phyloP scores from a whole-genome alignment of 2,888 invertebrate species.

The Sepioteuthis lessoniana region DNA sequence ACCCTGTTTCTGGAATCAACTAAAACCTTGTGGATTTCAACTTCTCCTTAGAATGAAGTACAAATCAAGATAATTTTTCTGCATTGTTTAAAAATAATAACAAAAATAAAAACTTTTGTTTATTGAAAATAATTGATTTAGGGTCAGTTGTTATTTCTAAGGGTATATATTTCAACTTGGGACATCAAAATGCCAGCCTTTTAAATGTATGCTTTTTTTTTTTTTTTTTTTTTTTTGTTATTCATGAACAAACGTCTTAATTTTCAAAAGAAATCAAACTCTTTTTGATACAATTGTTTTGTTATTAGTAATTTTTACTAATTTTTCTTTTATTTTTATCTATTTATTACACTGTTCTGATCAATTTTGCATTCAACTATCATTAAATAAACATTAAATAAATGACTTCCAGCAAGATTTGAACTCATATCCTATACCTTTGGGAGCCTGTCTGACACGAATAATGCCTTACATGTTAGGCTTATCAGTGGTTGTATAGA shows the following conservation, averaged over 20 bases:
- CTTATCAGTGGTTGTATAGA: background rate
- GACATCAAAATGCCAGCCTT: background rate
- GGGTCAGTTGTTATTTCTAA: background rate
- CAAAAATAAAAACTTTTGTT: no score
- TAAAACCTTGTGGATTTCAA: background rate
- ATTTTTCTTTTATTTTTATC: background rate
- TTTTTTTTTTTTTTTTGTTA: background rate
- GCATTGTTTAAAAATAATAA: background rate
- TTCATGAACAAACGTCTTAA: background rate
- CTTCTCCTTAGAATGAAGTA: background rate
- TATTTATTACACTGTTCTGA: background rate
- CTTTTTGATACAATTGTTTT: background rate
- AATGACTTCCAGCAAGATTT: no score
- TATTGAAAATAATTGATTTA: no score
- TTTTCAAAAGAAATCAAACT: background rate
- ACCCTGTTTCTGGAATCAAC: background rate
- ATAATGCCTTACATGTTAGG: background rate
- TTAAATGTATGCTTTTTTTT: background rate
- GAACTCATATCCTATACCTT: no score
- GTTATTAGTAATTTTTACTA: background rate
- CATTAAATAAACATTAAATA: background rate
- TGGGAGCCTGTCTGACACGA: background rate
- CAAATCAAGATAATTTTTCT: background rate
- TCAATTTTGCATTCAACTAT: background rate
- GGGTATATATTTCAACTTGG: background rate